A percentile compares a stretch with the other conserved stretches of the same genome.
phyloP scores from a whole-genome alignment of 2,113 vertebrate species.

The Bos indicus region DNA sequence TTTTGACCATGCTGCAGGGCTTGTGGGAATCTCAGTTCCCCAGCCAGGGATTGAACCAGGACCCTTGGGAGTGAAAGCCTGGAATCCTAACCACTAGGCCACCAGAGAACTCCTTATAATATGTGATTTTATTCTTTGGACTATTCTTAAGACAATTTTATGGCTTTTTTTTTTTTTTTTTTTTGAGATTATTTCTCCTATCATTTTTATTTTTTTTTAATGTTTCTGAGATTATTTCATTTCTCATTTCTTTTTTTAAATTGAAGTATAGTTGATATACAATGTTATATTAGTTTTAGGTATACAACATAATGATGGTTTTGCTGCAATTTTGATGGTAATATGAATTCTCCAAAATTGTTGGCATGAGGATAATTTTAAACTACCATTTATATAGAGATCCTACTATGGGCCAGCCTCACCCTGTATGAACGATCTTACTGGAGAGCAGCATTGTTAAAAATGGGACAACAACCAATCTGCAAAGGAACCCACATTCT shows the following conservation, averaged over 20 bases:
- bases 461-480: not conserved
- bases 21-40: not conserved
- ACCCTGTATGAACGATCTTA: not conserved
- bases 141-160: slow-evolving; percentile 19
- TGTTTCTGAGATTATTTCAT: not conserved
- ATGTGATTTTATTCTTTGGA: not conserved
- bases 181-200: not conserved
- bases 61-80: not conserved
- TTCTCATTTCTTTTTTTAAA: not conserved
- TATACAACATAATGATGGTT: not conserved
- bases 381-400: slow-evolving; percentile 3
- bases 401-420: not conserved
- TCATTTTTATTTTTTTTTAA: not conserved
- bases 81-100: not conserved
- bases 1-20: not conserved
- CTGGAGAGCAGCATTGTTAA: not conserved
- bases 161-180: not conserved
- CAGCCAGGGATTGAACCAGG: not conserved
- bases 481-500: not conserved
- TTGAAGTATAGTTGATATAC: not conserved
- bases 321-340: not conserved
- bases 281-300: not conserved
- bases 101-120: not conserved
- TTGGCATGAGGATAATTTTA: slow-evolving; percentile 10
- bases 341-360: not conserved